Percentiles rank a stretch among this genome's conserved stretches.
phyloP scores from a whole-genome alignment of 2,797 vertebrate genomes.

The Denticeps clupeoides region DNA sequence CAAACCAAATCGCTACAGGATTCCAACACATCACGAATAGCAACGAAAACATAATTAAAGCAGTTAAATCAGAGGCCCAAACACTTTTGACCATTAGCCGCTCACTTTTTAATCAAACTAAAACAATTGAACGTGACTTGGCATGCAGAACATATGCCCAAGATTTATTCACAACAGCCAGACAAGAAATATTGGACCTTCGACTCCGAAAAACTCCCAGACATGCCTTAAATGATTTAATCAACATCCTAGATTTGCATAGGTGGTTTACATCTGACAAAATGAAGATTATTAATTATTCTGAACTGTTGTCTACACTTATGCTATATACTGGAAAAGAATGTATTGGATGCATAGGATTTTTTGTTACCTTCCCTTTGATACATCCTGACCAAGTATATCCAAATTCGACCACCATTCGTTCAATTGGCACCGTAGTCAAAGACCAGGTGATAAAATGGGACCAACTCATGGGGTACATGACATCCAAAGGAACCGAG shows the following conservation, averaged over 20 bases:
- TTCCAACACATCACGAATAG: slow-evolving; percentile 1
- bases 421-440: not conserved
- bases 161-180: slow-evolving; percentile 2
- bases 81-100: too few relatives aligned
- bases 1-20: slow-evolving; percentile 1
- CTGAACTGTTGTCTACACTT: not conserved
- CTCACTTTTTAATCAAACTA: not conserved
- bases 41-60: slow-evolving; percentile 5
- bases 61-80: not conserved
- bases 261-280: slow-evolving; percentile 7
- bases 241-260: not conserved
- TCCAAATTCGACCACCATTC: not conserved
- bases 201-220: not conserved
- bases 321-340: slow-evolving; percentile 8
- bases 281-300: not conserved
- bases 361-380: too few relatives aligned
- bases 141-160: slow-evolving; percentile 8
- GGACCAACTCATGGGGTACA: not conserved
- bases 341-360: not conserved
- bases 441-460: not conserved
- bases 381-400: not conserved
- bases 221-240: not conserved
- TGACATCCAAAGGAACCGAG: too few relatives aligned
- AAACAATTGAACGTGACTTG: not conserved
- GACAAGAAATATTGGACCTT: slow-evolving; percentile 11